Evolutionary conservation across 2,797 vertebrate species (phyloP).

Genomic region (Squalus acanthias): DNA sequence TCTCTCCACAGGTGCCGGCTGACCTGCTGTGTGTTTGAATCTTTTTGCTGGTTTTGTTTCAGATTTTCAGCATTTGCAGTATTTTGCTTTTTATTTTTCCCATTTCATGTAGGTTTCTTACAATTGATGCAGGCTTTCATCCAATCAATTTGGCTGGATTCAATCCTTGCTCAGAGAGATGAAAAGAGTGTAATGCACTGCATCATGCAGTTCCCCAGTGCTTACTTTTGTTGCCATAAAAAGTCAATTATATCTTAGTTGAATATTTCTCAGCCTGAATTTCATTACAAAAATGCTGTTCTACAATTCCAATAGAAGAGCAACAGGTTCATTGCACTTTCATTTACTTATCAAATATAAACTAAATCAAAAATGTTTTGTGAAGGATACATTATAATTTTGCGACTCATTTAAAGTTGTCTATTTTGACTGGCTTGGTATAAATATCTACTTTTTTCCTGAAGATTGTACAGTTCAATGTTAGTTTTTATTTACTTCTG

Average conservation of each 20-base stretch:
- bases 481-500: slow-evolving; percentile 45
- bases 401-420: background rate
- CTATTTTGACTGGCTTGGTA: slow-evolving; percentile 22
- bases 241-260: background rate
- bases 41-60: background rate
- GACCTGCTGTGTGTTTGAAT: background rate
- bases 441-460: slow-evolving; percentile 26
- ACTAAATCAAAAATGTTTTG: background rate
- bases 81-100: background rate
- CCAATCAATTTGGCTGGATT: background rate
- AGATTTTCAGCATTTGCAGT: background rate
- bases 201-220: background rate
- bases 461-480: slow-evolving; percentile 36
- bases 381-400: background rate
- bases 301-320: background rate
- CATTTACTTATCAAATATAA: background rate
- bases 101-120: background rate
- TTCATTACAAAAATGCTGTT: background rate
- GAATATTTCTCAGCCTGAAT: background rate
- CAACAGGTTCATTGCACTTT: background rate
- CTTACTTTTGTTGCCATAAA: background rate
- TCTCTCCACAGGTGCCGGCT: background rate
- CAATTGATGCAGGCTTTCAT: background rate
- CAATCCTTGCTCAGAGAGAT: background rate
- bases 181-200: background rate